Evolutionary conservation across 2,888 invertebrate species (phyloP).

Genomic region (Allacma fusca): DNA sequence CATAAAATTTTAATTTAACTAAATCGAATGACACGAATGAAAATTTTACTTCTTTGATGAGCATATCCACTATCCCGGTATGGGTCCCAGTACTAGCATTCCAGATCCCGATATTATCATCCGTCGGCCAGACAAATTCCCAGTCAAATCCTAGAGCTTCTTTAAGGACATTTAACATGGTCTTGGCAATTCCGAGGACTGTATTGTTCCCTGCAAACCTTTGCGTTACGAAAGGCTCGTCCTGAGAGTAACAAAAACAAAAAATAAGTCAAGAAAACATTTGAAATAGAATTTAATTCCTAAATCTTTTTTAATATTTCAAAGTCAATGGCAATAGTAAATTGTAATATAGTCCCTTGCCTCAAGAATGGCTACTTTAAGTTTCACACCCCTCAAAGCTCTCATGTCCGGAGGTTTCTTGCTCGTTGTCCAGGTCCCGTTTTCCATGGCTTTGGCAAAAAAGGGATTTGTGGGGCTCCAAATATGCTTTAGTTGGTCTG

Average conservation of each 20-base stretch:
- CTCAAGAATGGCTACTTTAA: conserved; percentile 54
- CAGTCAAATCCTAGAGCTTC: conserved; percentile 78
- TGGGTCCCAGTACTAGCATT: conserved; percentile 44
- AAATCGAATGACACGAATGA: background rate
- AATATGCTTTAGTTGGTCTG: no score
- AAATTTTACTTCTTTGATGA: conserved; percentile 70
- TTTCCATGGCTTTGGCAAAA: conserved; percentile 50
- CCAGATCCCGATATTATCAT: conserved; percentile 71
- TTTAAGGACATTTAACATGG: conserved; percentile 74
- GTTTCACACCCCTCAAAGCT: conserved; percentile 48
- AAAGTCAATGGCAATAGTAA: background rate
- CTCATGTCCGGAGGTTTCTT: conserved; percentile 48
- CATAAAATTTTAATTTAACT: no score
- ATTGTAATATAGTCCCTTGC: conserved; percentile 43
- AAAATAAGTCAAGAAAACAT: background rate
- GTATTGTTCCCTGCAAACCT: conserved; percentile 44
- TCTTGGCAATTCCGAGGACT: conserved; percentile 74
- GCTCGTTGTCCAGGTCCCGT: conserved; percentile 55
- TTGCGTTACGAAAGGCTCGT: conserved; percentile 56
- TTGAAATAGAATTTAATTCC: background rate
- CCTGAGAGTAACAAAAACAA: conserved; percentile 45
- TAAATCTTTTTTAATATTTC: background rate
- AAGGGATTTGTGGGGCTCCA: conserved; percentile 61
- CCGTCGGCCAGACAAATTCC: conserved; percentile 72
- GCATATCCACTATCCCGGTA: conserved; percentile 73